phyloP scores from a whole-genome alignment of 2,797 vertebrate genomes.

The Tragopan temminckii region DNA sequence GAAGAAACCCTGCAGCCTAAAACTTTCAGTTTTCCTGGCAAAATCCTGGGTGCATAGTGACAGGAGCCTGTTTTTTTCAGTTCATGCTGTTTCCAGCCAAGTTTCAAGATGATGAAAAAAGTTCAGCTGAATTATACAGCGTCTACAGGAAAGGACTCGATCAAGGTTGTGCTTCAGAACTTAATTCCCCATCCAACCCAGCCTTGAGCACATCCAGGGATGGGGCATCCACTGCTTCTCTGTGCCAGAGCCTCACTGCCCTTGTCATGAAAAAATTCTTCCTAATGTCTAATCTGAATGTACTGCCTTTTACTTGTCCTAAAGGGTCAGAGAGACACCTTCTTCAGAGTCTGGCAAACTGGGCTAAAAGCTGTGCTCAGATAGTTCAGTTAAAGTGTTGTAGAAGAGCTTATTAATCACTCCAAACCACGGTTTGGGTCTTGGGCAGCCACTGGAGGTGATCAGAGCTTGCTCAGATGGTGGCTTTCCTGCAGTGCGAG shows the following conservation, averaged over 20 bases:
- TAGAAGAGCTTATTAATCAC: not conserved
- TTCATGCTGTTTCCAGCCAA: not conserved
- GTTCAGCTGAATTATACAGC: not conserved
- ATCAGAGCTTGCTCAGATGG: not conserved
- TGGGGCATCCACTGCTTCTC: not conserved
- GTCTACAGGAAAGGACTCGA: not conserved
- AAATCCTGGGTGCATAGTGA: not conserved
- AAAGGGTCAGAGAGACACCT: not conserved
- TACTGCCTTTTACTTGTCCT: not conserved
- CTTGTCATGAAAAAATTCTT: not conserved
- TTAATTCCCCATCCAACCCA: not conserved
- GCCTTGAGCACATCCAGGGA: not conserved
- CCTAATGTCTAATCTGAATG: not conserved
- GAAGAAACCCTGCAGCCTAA: not conserved
- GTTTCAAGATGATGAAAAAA: not conserved
- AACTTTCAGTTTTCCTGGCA: not conserved
- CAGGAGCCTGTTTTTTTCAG: constrained; percentile 29
- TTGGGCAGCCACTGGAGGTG: not conserved
- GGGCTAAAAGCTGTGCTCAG: not conserved
- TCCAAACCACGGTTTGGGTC: not conserved
- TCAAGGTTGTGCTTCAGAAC: not conserved
- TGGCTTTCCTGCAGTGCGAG: not conserved
- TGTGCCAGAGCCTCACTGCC: not conserved
- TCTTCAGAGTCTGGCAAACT: not conserved
- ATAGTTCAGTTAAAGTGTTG: not conserved